Evolutionary conservation across 2,888 invertebrate genomes (phyloP).

Genomic region (Thecophora atra): DNA sequence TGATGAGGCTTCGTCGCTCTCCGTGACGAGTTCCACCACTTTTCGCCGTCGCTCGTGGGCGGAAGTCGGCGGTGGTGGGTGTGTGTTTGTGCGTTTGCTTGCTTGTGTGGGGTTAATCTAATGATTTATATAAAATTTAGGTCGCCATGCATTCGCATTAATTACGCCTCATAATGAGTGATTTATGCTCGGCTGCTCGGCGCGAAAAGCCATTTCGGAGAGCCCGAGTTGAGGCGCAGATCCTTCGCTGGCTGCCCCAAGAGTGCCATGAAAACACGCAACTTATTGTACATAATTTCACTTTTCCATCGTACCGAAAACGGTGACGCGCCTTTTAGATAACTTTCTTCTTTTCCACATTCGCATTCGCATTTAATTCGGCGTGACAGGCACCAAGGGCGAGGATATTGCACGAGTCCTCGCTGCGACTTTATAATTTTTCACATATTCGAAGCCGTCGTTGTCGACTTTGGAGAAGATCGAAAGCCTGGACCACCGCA

Average conservation of each 20-base stretch:
- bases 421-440: slow-evolving; percentile 8
- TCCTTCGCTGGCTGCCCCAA: slow-evolving; percentile 48
- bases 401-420: neutral
- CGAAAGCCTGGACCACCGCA: neutral
- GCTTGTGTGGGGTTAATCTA: slow-evolving; percentile 61
- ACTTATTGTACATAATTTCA: slow-evolving; percentile 22
- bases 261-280: slow-evolving; percentile 41
- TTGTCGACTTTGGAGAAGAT: neutral
- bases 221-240: slow-evolving; percentile 15
- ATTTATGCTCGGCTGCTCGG: slow-evolving; percentile 65
- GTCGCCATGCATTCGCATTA: slow-evolving; percentile 67
- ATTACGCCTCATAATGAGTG: slow-evolving; percentile 67
- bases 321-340: slow-evolving; percentile 27
- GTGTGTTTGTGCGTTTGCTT: slow-evolving; percentile 19
- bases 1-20: neutral
- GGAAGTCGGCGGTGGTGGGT: slow-evolving; percentile 33
- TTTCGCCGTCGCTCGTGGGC: neutral
- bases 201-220: slow-evolving; percentile 22
- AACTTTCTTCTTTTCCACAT: slow-evolving; percentile 30
- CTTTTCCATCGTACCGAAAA: neutral
- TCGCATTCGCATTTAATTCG: slow-evolving; percentile 11
- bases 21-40: slow-evolving; percentile 30
- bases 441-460: neutral
- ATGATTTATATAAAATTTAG: slow-evolving; percentile 67
- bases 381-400: slow-evolving; percentile 25